A percentile compares a stretch with the other conserved stretches of the same genome.
These are phyloP conservation scores for Lasioglossum marginatum DNA, from an alignment of 2,888 invertebrate genomes.

Conservation along the genomic window DNA sequence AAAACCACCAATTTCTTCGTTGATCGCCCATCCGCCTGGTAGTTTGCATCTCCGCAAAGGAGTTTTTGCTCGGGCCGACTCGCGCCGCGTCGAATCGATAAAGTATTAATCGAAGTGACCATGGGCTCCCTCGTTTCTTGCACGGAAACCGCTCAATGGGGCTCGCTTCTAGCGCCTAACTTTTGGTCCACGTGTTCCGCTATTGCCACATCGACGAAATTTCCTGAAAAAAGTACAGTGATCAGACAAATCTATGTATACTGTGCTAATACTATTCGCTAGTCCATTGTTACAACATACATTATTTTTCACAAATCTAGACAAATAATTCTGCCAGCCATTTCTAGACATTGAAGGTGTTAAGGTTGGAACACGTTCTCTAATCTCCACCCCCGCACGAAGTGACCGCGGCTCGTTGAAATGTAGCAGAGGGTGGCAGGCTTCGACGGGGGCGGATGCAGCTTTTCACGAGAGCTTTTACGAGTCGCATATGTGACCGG, in stretches of 20 bases:
- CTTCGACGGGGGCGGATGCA: constrained; percentile 68
- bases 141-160: constrained; percentile 17
- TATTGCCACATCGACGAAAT: background rate
- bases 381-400: background rate
- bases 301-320: background rate
- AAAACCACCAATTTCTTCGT: constrained; percentile 51
- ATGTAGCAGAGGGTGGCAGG: constrained; percentile 55
- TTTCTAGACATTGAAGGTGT: background rate
- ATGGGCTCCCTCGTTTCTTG: constrained; percentile 45
- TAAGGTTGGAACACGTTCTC: background rate
- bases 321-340: background rate
- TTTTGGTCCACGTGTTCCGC: background rate
- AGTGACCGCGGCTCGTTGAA: constrained; percentile 53
- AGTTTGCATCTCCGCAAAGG: constrained; percentile 60
- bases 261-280: background rate
- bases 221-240: background rate
- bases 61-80: constrained; percentile 48
- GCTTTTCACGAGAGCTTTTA: constrained; percentile 78
- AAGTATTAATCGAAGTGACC: constrained; percentile 61
- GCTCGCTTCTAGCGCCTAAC: constrained; percentile 21
- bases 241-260: background rate
- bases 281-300: too few species aligned
- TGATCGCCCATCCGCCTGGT: constrained; percentile 47
- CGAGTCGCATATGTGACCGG: constrained; percentile 79
- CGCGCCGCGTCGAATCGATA: constrained; percentile 59